A percentile compares a stretch with the other conserved stretches of the same genome.
phyloP scores from a whole-genome alignment of 2,888 invertebrate species.

The Halictus quadricinctus region DNA sequence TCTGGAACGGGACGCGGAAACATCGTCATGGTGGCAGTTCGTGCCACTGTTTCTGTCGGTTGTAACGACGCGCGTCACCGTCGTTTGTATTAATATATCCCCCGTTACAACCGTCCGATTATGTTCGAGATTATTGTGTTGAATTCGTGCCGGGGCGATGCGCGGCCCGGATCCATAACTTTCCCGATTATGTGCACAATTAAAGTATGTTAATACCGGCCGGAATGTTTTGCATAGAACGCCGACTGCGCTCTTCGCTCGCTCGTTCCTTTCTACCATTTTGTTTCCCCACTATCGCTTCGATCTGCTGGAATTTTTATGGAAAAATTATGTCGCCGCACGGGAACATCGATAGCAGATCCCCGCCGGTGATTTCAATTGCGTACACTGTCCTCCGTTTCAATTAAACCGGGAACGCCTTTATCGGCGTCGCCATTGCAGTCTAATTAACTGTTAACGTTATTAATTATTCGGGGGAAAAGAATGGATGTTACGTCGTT shows the following conservation, averaged over 20 bases:
- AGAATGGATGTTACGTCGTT: not conserved
- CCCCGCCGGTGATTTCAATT: not conserved
- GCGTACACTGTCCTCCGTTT: not conserved
- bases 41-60: conserved; percentile 34
- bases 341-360: not conserved
- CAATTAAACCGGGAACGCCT: not conserved
- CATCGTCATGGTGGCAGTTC: conserved; percentile 33
- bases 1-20: conserved; percentile 45
- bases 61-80: conserved; percentile 27
- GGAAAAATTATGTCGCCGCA: not conserved
- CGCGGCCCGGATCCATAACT: conserved; percentile 48
- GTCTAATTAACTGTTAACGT: not conserved
- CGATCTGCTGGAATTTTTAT: conserved; percentile 3
- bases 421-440: not conserved
- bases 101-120: conserved; percentile 34
- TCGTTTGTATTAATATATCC: conserved; percentile 45
- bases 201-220: conserved; percentile 43
- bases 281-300: not conserved
- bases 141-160: conserved; percentile 50
- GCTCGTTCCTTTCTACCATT: not conserved
- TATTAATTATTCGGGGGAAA: not conserved
- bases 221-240: conserved; percentile 45
- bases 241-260: not conserved
- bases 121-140: conserved; percentile 51
- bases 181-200: conserved; percentile 29